Evolutionary conservation across 2,113 vertebrate genomes (phyloP), one percentile per base, ranked within the genome.

Genomic region (Trogon melanurus): DNA sequence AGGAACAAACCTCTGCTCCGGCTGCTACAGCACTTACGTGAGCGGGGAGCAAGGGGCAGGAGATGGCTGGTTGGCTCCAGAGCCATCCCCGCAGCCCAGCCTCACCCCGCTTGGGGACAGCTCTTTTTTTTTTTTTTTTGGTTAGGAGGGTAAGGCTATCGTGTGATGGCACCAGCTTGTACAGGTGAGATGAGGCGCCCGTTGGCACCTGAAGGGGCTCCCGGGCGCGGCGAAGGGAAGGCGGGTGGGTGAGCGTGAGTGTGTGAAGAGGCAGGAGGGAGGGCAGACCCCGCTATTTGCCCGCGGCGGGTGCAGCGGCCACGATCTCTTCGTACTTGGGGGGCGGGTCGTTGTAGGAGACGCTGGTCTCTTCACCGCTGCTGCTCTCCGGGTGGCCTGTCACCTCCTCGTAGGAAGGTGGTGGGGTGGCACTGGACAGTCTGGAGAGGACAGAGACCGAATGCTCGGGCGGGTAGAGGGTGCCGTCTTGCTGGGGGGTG

Each of bases 241-340:
- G 48, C 3, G 65, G 41, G 34, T 5, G 62, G 22, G 64, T 29
- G 67, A 62, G 34, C 5, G 16, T 57, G 81, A 75, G 75, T 34
- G 79, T 61, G 79, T 73, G 88, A 66, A 23, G 85, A 88, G 95
- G 83, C 92, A 64, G 71, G 60, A 70, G 60, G 85, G 75, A 88
- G 56, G 51, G 36, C 94, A 51, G 30, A 38, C 2, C 89, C 26
- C 36, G 1, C 84, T 98, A 98, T 81, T 98, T 98, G 72, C 93
- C 97, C 3, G 4, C 7, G 2, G 65, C 87, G 5, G 96, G 79
- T 80, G 83, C 93, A 60, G 79, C 9, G 2, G 98, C 98, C 91
- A 99, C 97, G 11, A 99, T 99, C 96, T 99, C 99, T 78, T 99
- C 99, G 1, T 99, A 99, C 91, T 98, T 99, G 27, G 99, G 99